These are phyloP conservation scores for Pao palembangensis DNA, from an alignment of 2,113 vertebrate genomes.

Conservation along the genomic window DNA sequence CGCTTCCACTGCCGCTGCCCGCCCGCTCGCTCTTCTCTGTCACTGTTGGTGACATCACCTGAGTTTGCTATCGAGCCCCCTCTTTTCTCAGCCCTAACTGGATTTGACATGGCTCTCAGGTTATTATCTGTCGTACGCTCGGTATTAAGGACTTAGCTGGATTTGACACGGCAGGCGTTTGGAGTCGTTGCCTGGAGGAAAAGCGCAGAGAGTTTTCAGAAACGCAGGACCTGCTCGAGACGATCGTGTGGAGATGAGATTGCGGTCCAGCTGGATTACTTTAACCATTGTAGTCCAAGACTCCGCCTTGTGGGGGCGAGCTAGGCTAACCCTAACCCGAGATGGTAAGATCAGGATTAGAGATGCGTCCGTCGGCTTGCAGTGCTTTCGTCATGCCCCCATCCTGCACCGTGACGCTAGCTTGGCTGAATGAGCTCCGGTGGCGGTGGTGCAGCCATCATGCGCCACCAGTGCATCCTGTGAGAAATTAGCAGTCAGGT, in stretches of 20 bases:
- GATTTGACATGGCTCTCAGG: conserved; percentile 21
- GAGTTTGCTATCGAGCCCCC: conserved; percentile 34
- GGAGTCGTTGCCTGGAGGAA: conserved; percentile 8
- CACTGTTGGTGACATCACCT: conserved; percentile 23
- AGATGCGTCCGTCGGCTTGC: too few species aligned
- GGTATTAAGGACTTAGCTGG: conserved; percentile 26
- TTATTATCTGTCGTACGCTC: neutral
- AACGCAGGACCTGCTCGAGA: neutral
- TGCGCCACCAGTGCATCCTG: too few species aligned
- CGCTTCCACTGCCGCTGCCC: conserved; percentile 6
- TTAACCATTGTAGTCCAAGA: too few species aligned
- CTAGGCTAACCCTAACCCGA: too few species aligned
- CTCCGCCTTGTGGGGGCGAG: too few species aligned
- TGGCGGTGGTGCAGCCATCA: too few species aligned
- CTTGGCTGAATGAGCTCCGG: too few species aligned
- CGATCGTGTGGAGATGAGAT: neutral
- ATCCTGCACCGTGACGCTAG: too few species aligned
- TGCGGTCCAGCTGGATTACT: too few species aligned
- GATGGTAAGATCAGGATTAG: too few species aligned
- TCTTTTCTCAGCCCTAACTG: conserved; percentile 22
- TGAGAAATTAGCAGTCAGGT: conserved; percentile 13
- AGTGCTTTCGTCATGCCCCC: too few species aligned
- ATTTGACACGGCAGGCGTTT: conserved; percentile 21
- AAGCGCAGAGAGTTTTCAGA: conserved; percentile 8
- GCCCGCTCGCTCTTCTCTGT: conserved; percentile 11